phyloP scores from a whole-genome alignment of 2,888 invertebrate genomes.

The Petrophora chlorosata region DNA sequence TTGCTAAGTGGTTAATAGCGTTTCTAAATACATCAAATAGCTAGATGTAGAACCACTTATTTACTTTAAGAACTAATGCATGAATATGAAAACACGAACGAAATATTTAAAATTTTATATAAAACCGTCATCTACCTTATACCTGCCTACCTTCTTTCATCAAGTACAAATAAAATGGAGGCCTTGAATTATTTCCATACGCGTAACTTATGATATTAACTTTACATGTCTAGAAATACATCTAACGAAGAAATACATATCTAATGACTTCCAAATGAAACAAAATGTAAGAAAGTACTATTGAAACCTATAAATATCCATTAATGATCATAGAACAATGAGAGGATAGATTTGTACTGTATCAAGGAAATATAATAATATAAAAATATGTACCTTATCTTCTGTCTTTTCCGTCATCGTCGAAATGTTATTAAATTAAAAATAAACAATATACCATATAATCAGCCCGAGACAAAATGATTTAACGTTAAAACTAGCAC shows the following conservation, averaged over 20 bases:
- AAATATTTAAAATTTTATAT: too few relatives aligned
- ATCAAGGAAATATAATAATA: slow-evolving; percentile 9
- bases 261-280: neutral
- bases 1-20: too few relatives aligned
- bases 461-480: slow-evolving; percentile 8
- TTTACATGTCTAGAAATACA: neutral
- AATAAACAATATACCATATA: slow-evolving; percentile 7
- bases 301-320: neutral
- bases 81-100: too few relatives aligned
- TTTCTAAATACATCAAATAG: too few relatives aligned
- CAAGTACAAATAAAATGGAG: slow-evolving; percentile 43
- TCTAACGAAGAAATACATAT: neutral
- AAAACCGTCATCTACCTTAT: too few relatives aligned
- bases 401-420: slow-evolving; percentile 66
- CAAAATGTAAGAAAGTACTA: neutral
- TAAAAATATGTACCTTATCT: slow-evolving; percentile 58
- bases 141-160: neutral
- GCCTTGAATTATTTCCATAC: slow-evolving; percentile 14
- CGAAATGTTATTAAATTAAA: slow-evolving; percentile 9
- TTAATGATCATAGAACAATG: slow-evolving; percentile 58
- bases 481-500: slow-evolving; percentile 26
- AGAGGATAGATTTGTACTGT: slow-evolving; percentile 41
- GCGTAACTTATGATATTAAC: neutral
- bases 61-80: too few relatives aligned
- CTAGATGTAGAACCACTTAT: too few relatives aligned